A percentile compares a stretch with the other conserved stretches of the same genome.
Evolutionary conservation across 2,113 vertebrate species (phyloP).

Genomic region (Rhodinocichla rosea): DNA sequence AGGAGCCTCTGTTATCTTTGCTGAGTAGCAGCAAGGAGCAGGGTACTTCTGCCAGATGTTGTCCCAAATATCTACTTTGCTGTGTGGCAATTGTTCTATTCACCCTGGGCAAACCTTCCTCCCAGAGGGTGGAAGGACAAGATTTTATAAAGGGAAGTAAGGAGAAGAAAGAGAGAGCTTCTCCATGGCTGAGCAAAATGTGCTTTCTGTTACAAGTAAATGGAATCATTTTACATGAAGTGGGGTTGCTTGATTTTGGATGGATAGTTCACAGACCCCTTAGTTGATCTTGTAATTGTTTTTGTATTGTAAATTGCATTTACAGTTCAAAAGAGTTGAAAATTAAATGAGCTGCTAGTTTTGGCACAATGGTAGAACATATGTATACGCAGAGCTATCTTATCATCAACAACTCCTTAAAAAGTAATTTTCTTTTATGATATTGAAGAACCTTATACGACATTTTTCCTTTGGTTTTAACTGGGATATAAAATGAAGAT

Average conservation of each 20-base stretch:
- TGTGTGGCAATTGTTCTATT: background rate
- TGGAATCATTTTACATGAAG: background rate
- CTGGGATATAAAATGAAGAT: background rate
- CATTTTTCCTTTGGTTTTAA: background rate
- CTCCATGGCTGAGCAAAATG: background rate
- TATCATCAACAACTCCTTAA: background rate
- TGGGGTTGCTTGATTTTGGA: background rate
- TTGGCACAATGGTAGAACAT: background rate
- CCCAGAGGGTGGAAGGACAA: background rate
- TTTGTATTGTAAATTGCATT: background rate
- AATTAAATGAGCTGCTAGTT: background rate
- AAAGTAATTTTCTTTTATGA: background rate
- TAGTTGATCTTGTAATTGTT: background rate
- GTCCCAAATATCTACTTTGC: background rate
- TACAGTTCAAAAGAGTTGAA: background rate
- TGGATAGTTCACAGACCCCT: background rate
- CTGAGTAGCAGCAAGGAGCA: background rate
- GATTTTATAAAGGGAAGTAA: background rate
- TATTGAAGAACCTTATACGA: background rate
- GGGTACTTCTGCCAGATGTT: background rate
- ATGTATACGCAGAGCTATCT: background rate
- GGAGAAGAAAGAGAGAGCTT: background rate
- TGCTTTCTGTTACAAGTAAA: background rate
- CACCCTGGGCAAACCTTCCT: background rate
- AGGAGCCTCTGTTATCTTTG: background rate